Conservation (phyloP, 2,888 invertebrate species). For the Meta bourneti region DNA sequence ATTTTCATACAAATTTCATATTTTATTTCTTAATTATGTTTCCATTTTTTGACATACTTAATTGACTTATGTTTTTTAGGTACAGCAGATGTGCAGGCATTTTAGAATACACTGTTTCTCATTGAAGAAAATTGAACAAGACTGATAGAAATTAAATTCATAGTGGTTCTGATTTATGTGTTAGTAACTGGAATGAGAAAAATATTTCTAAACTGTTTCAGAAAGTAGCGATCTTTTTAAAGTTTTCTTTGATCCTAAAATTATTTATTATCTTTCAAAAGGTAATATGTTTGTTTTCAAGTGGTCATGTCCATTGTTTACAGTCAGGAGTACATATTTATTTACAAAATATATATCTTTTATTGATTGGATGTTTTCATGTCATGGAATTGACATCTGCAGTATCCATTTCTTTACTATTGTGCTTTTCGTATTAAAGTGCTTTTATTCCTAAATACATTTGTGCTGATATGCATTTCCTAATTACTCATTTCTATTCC, state of each 20-base stretch:
- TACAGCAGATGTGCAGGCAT: slow-evolving; percentile 96
- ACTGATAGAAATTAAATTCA: slow-evolving; percentile 82
- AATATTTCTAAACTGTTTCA: slow-evolving; percentile 2
- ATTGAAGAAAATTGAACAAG: slow-evolving; percentile 82
- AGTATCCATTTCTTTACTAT: not conserved
- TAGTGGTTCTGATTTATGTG: slow-evolving; percentile 24
- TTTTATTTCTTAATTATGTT: too few species aligned
- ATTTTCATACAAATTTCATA: too few species aligned
- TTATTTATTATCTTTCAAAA: not conserved
- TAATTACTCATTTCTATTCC: too few species aligned
- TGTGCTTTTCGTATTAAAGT: not conserved
- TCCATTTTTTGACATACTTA: too few species aligned
- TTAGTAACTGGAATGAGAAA: slow-evolving; percentile 26
- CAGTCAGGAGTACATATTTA: slow-evolving; percentile 17
- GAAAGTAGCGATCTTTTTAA: slow-evolving; percentile 10
- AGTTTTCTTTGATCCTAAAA: not conserved
- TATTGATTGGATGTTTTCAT: slow-evolving; percentile 11
- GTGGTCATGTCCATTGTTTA: not conserved
- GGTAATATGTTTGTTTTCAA: slow-evolving; percentile 4
- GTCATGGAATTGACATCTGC: not conserved
- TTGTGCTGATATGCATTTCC: not conserved
- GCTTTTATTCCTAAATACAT: not conserved
- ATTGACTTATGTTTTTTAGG: slow-evolving; percentile 84
- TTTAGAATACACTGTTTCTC: slow-evolving; percentile 93
- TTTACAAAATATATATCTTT: slow-evolving; percentile 13